Evolutionary conservation across 2,113 vertebrate genomes (phyloP).

Genomic region (Mirounga angustirostris): DNA sequence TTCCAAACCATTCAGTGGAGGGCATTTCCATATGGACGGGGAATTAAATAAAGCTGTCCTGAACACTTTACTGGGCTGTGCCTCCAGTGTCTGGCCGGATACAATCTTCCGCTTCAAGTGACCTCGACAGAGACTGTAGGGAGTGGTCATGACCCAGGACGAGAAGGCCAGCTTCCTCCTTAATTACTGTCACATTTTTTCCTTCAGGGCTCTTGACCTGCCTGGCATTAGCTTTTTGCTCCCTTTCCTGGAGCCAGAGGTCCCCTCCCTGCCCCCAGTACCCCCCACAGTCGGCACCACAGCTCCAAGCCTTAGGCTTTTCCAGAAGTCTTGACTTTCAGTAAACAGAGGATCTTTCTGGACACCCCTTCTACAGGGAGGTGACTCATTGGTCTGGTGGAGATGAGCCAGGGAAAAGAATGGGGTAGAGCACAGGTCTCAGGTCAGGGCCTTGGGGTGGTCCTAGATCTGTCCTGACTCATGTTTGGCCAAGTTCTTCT

Average conservation of each 20-base stretch:
- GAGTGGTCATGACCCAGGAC: constrained; percentile 66
- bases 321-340: constrained; percentile 40
- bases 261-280: not conserved
- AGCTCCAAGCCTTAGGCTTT: not conserved
- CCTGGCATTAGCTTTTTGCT: constrained; percentile 69
- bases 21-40: constrained; percentile 81
- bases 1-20: constrained; percentile 78
- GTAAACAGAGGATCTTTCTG: not conserved
- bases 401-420: not conserved
- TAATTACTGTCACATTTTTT: constrained; percentile 81
- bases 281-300: not conserved
- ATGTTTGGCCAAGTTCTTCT: not conserved
- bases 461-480: not conserved
- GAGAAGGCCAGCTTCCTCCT: constrained; percentile 63
- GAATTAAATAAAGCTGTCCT: constrained; percentile 83
- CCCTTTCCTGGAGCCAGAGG: constrained; percentile 68
- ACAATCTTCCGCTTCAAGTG: constrained; percentile 75
- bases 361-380: not conserved
- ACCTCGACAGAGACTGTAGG: constrained; percentile 70
- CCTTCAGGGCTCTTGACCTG: constrained; percentile 73
- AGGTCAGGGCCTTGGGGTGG: not conserved
- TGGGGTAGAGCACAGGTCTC: rapidly evolving
- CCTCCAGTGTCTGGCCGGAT: constrained; percentile 65
- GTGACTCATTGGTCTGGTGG: not conserved
- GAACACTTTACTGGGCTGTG: constrained; percentile 77